Evolutionary conservation across 2,113 vertebrate species (phyloP).

Genomic region (Cyanoliseus patagonus): DNA sequence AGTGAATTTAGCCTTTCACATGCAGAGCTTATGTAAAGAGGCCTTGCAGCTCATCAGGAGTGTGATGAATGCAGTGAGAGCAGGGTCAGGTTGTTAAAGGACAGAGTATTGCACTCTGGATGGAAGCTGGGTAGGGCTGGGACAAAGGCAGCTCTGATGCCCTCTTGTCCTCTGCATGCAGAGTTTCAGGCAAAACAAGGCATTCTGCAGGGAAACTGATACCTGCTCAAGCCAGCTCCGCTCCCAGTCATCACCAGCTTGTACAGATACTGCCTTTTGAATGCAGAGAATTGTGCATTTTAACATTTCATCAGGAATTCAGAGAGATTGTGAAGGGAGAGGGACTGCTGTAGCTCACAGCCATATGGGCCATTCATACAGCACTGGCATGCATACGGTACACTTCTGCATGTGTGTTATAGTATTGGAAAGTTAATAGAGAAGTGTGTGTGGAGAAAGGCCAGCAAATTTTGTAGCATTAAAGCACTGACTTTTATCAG

Average conservation of each 20-base stretch:
- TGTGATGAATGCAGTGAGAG: background rate
- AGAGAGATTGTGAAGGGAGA: background rate
- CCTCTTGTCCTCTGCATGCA: background rate
- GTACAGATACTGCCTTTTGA: background rate
- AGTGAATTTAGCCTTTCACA: background rate
- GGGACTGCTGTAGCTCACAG: background rate
- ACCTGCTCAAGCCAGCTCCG: background rate
- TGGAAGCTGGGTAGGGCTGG: background rate
- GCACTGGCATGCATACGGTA: background rate
- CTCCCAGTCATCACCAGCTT: background rate
- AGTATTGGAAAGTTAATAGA: background rate
- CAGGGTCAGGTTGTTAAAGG: background rate
- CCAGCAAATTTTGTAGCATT: background rate
- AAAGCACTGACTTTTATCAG: background rate
- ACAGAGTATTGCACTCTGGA: background rate
- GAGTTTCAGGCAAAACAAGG: background rate
- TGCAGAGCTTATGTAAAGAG: background rate
- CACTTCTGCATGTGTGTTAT: fast-evolving
- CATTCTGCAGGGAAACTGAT: background rate
- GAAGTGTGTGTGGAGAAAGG: background rate
- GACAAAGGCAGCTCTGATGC: background rate
- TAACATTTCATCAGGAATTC: background rate
- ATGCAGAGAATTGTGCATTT: background rate
- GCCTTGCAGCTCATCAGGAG: background rate
- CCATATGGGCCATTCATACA: background rate